A percentile compares a stretch with the other conserved stretches of the same genome.
Evolutionary conservation across 2,888 invertebrate species (phyloP).

Genomic region (Autographa gamma): DNA sequence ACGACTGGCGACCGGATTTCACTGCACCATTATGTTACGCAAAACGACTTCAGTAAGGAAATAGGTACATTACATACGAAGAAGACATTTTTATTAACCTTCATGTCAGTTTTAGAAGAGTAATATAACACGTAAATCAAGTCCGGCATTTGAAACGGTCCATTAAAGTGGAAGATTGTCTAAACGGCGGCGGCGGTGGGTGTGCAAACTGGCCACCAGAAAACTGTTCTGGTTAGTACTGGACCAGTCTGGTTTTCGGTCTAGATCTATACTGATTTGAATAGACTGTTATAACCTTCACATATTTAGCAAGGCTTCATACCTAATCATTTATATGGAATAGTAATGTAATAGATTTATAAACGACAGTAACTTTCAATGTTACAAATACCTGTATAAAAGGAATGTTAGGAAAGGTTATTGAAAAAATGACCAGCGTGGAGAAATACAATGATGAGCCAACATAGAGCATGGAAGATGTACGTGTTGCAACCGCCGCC

Average conservation of each 20-base stretch:
- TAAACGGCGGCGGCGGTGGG: slow-evolving; percentile 35
- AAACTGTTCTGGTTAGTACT: slow-evolving; percentile 10
- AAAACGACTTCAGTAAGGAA: not conserved
- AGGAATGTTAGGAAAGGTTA: slow-evolving; percentile 6
- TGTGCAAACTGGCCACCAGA: slow-evolving; percentile 14
- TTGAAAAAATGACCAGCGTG: slow-evolving; percentile 29
- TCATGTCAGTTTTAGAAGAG: slow-evolving; percentile 32
- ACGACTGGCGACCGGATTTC: slow-evolving; percentile 26
- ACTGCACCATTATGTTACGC: not conserved
- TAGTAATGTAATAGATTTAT: not conserved
- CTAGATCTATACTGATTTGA: slow-evolving; percentile 6
- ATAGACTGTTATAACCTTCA: not conserved
- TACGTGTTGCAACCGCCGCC: slow-evolving; percentile 44
- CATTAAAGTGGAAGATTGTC: slow-evolving; percentile 35
- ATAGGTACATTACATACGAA: not conserved
- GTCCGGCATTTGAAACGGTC: slow-evolving; percentile 21
- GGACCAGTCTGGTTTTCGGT: slow-evolving; percentile 3
- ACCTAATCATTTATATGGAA: not conserved
- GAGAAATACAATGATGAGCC: slow-evolving; percentile 17
- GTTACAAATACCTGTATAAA: not conserved
- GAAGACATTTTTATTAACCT: slow-evolving; percentile 23
- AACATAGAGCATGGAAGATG: slow-evolving; percentile 32
- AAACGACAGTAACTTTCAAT: not conserved
- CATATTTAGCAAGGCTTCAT: not conserved
- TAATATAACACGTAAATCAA: slow-evolving; percentile 17